These are phyloP conservation scores for Phyllotreta cruciferae DNA, from an alignment of 2,888 invertebrate genomes.

Conservation along the genomic window DNA sequence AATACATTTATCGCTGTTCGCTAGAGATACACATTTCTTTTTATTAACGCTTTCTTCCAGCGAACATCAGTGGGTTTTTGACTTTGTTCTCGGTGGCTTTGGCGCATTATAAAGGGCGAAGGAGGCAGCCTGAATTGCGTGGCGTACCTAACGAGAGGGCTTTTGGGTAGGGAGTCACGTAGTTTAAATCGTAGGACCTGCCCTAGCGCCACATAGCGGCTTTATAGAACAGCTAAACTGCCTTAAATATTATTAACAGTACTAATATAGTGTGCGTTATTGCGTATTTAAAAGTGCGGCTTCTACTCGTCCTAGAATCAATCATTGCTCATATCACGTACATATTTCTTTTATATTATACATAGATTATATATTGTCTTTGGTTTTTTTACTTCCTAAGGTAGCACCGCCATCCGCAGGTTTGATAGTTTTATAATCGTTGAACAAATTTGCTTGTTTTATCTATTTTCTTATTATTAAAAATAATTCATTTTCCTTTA, in stretches of 20 bases:
- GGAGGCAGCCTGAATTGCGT: conserved; percentile 41
- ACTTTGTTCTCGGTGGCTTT: conserved; percentile 60
- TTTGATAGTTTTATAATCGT: background rate
- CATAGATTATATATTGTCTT: conserved; percentile 3
- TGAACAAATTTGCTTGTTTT: background rate
- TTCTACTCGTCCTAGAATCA: conserved; percentile 54
- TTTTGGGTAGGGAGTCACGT: conserved; percentile 43
- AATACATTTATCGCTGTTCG: conserved; percentile 31
- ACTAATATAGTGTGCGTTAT: conserved; percentile 16
- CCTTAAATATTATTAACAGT: conserved; percentile 12
- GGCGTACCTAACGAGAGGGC: conserved; percentile 43
- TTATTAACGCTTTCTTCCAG: conserved; percentile 56
- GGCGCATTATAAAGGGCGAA: conserved; percentile 54
- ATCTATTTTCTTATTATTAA: background rate
- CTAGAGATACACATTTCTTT: conserved; percentile 30
- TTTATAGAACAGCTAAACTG: conserved; percentile 26
- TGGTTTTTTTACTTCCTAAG: conserved; percentile 14
- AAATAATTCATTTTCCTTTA: too few species aligned
- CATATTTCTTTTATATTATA: conserved; percentile 31
- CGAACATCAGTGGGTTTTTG: conserved; percentile 58
- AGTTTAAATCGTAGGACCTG: conserved; percentile 36
- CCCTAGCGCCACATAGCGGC: conserved; percentile 38
- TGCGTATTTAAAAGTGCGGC: conserved; percentile 25
- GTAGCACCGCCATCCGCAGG: conserved; percentile 26
- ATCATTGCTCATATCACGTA: conserved; percentile 40